Percentiles rank a stretch among this genome's conserved stretches.
These are phyloP conservation scores for Cassiopea xamachana DNA, from an alignment of 30 jellyfish, hydroid and myxozoan genomes.

Conservation along the genomic window DNA sequence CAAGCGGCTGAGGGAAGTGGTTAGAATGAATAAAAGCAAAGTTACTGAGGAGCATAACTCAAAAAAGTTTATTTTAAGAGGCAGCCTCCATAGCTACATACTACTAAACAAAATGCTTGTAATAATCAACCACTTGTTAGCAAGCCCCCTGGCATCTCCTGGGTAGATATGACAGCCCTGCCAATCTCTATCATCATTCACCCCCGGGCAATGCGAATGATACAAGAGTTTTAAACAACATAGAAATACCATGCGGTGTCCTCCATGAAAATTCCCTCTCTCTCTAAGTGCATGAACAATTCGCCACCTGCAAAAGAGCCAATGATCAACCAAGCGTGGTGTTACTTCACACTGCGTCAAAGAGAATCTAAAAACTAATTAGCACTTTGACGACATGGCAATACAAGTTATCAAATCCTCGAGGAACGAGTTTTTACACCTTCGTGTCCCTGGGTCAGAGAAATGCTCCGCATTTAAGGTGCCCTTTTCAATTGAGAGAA, in stretches of 20 bases:
- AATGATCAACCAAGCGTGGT: constrained; percentile 12
- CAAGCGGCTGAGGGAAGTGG: too few relatives aligned
- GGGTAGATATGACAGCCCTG: not conserved
- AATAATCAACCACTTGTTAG: not conserved
- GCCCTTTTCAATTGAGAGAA: not conserved
- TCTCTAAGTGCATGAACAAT: constrained; percentile 97
- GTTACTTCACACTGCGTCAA: not conserved
- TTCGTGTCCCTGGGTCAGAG: not conserved
- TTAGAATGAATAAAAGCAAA: too few relatives aligned
- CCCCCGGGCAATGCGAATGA: not conserved
- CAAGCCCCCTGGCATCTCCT: not conserved
- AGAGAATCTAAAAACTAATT: not conserved
- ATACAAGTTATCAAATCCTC: not conserved
- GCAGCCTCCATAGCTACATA: not conserved
- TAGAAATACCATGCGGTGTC: constrained; percentile 95
- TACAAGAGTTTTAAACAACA: not conserved
- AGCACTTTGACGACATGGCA: not conserved
- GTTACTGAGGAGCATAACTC: not conserved
- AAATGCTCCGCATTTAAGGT: not conserved
- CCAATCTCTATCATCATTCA: not conserved
- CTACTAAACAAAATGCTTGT: too few relatives aligned
- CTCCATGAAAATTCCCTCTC: constrained; percentile 98
- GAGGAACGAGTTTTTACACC: not conserved
- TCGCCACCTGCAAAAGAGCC: constrained; percentile 92
- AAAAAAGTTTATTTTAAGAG: not conserved